phyloP scores from a whole-genome alignment of 2,113 vertebrate genomes.

The Bos taurus region DNA sequence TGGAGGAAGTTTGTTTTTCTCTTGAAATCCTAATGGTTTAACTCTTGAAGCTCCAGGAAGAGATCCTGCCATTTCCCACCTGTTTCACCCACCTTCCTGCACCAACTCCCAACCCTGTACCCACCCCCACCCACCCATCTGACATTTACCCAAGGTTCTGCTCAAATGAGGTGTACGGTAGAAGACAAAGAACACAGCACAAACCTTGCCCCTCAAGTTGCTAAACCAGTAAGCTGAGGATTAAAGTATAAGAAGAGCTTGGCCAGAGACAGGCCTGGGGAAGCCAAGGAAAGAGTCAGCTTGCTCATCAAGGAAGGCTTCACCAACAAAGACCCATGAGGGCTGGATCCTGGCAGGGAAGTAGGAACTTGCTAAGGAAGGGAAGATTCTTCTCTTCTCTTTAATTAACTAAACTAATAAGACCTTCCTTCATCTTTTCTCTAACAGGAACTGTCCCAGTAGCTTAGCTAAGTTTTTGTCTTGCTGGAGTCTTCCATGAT shows the following conservation, averaged over 20 bases:
- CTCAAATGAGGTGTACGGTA: neutral
- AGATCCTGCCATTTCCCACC: neutral
- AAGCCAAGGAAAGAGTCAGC: neutral
- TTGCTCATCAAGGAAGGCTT: neutral
- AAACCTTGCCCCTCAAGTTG: neutral
- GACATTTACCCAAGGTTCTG: neutral
- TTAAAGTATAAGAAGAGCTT: neutral
- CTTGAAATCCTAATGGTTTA: neutral
- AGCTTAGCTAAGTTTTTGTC: neutral
- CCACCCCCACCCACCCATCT: no score
- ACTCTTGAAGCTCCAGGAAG: neutral
- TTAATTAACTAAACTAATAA: neutral
- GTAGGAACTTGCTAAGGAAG: neutral
- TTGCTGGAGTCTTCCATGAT: neutral
- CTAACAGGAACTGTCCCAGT: neutral
- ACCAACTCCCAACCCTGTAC: neutral
- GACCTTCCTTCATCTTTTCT: neutral
- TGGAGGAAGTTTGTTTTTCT: neutral
- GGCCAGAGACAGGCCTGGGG: neutral
- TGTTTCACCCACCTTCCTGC: neutral
- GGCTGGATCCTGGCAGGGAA: neutral
- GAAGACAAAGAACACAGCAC: neutral
- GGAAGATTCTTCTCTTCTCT: neutral
- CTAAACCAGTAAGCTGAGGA: neutral
- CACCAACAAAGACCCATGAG: neutral